Percentiles rank a stretch among this genome's conserved stretches.
Evolutionary conservation across 2,113 vertebrate species (phyloP).

Genomic region (Oncorhynchus kisutch): DNA sequence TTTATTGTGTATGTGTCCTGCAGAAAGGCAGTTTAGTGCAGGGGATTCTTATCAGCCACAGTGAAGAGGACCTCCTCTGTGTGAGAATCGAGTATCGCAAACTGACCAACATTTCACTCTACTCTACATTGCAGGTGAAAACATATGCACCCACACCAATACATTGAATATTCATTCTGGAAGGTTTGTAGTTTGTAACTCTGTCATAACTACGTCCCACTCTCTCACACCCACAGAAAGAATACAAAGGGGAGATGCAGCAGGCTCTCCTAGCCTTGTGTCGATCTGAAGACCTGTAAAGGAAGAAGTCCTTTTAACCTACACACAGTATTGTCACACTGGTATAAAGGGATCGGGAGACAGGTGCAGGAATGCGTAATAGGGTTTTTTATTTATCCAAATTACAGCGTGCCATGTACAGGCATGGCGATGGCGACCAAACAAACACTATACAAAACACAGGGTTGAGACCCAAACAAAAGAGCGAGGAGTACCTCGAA

Average conservation of each 20-base stretch:
- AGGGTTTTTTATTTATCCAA: too few species aligned
- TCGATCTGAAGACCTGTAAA: conserved; percentile 42
- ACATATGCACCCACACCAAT: background rate
- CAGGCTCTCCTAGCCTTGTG: conserved; percentile 42
- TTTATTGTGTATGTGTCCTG: conserved; percentile 8
- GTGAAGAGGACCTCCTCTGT: conserved; percentile 73
- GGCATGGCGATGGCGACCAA: too few species aligned
- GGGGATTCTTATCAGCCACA: conserved; percentile 67
- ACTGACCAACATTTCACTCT: conserved; percentile 71
- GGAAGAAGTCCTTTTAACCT: background rate
- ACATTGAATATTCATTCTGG: background rate
- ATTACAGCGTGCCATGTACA: too few species aligned
- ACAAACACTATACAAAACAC: too few species aligned
- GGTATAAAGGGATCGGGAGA: too few species aligned
- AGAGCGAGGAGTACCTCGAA: too few species aligned
- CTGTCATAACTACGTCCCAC: background rate
- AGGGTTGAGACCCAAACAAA: too few species aligned
- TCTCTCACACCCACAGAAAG: conserved; percentile 29
- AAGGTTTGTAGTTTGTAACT: background rate
- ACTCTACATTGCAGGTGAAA: conserved; percentile 56
- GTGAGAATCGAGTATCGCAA: conserved; percentile 66
- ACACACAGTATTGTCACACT: background rate
- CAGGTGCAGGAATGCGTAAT: too few species aligned
- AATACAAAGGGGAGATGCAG: conserved; percentile 50
- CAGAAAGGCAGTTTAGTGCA: conserved; percentile 42